Percentiles rank a stretch among this genome's conserved stretches.
Evolutionary conservation across 2,797 vertebrate species (phyloP).

Genomic region (Hirundo rustica): DNA sequence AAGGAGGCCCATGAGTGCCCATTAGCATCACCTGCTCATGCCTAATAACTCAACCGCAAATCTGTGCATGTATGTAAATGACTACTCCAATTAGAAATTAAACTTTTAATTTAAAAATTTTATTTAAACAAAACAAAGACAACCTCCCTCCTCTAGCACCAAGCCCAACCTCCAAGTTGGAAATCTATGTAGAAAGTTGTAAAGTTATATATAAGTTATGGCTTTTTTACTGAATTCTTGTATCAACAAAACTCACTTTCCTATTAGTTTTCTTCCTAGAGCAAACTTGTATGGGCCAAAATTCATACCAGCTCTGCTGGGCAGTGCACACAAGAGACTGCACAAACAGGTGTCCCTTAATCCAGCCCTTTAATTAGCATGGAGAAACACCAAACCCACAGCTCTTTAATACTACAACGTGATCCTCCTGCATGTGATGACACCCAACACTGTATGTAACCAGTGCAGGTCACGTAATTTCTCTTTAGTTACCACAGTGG

Average conservation of each 20-base stretch:
- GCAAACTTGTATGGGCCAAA: not conserved
- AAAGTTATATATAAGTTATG: not conserved
- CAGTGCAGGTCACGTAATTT: not conserved
- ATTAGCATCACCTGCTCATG: not conserved
- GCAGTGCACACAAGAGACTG: not conserved
- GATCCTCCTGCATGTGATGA: not conserved
- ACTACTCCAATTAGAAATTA: not conserved
- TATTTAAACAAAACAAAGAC: not conserved
- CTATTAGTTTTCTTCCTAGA: not conserved
- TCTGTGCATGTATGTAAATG: not conserved
- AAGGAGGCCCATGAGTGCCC: not conserved
- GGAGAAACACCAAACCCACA: not conserved
- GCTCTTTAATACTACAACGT: not conserved
- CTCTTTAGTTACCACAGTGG: not conserved
- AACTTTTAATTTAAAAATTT: not conserved
- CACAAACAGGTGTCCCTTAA: constrained; percentile 22
- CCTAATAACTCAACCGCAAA: not conserved
- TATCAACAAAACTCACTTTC: not conserved
- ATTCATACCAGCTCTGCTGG: not conserved
- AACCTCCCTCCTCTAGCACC: not conserved
- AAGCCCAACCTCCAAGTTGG: not conserved
- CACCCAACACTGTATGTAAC: not conserved
- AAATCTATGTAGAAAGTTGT: not conserved
- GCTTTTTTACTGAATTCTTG: not conserved
- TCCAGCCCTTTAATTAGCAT: not conserved